Evolutionary conservation across 1,140 invertebrate species (phyloP), one percentile per base, ranked within the genome.

Genomic region (Heliconius hermathena): DNA sequence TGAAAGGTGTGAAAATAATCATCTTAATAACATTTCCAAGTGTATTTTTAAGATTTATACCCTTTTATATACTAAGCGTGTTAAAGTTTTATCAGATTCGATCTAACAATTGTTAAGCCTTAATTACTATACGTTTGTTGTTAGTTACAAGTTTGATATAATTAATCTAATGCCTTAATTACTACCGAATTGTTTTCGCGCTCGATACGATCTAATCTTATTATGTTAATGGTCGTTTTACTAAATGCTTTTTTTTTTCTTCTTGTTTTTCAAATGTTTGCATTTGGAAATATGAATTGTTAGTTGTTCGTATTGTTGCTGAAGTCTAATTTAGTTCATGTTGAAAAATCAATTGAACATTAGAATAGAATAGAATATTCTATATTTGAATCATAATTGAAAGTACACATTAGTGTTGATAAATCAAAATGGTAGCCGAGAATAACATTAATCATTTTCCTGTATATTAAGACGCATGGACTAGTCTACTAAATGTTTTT

Each of bases 381-480:
- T 57, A 57, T 18, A 57, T 57, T 57, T 22, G 29, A 75, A 78
- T 74, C 77, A 20, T 52, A 52, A 52, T 20, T 52, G 9, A 41
- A 11, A 41, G 49, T 3, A 1, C 18, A 57, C 8, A 20, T n/a
- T n/a, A n/a, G 20, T 57, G 20, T 20, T 22, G 20, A n/a, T 57
- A n/a, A 57, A 57, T 22, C 54, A 57, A 57, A 57, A n/a, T 57
- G 3, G 54, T 57, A 57, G 54, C 54, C 5, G 26, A 77, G 54
- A 57, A 57, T 57, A 74, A 81, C 86, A 90, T 93, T 89, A 88
- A 91, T 91, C 87, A 91, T 85, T 79, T 91, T 88, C 89, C 89
- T 87, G 86, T n/a, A 88, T 91, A 94, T 93, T 90, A 91, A 93
- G 90, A 92, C 83, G 86, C 80, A 81, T 81, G 85, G 84, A 92